Evolutionary conservation across 2,888 invertebrate species (phyloP).

Genomic region (Hyles lineata): DNA sequence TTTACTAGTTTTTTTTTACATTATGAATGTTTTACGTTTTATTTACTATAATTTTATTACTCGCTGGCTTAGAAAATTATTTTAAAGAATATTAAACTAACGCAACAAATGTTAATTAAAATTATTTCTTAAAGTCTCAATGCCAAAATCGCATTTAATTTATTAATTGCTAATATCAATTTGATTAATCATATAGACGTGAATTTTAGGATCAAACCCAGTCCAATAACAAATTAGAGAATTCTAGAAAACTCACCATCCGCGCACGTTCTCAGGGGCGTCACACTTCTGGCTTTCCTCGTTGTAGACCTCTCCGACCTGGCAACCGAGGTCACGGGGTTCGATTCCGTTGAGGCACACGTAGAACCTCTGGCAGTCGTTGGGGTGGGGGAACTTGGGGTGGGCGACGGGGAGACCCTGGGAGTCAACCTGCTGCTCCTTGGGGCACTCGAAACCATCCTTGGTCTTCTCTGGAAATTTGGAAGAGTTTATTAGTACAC

Average conservation of each 20-base stretch:
- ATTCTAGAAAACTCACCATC: slow-evolving; percentile 87
- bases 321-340: slow-evolving; percentile 94
- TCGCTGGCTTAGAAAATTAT: too few relatives aligned
- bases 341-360: slow-evolving; percentile 94
- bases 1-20: neutral
- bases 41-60: too few relatives aligned
- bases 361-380: slow-evolving; percentile 96
- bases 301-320: slow-evolving; percentile 95
- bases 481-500: neutral
- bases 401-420: slow-evolving; percentile 91
- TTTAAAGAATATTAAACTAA: too few relatives aligned
- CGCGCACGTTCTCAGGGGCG: slow-evolving; percentile 94
- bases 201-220: too few relatives aligned
- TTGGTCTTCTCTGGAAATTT: slow-evolving; percentile 88
- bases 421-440: slow-evolving; percentile 86
- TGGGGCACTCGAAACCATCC: slow-evolving; percentile 95
- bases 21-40: too few relatives aligned
- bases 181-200: too few relatives aligned
- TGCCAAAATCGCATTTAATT: too few relatives aligned
- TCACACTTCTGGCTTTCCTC: slow-evolving; percentile 93
- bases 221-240: neutral
- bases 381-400: slow-evolving; percentile 93
- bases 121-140: too few relatives aligned
- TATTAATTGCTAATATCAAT: too few relatives aligned
- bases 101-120: too few relatives aligned